Conservation (phyloP, 2,113 vertebrate species). For the Dasyornis broadbenti region DNA sequence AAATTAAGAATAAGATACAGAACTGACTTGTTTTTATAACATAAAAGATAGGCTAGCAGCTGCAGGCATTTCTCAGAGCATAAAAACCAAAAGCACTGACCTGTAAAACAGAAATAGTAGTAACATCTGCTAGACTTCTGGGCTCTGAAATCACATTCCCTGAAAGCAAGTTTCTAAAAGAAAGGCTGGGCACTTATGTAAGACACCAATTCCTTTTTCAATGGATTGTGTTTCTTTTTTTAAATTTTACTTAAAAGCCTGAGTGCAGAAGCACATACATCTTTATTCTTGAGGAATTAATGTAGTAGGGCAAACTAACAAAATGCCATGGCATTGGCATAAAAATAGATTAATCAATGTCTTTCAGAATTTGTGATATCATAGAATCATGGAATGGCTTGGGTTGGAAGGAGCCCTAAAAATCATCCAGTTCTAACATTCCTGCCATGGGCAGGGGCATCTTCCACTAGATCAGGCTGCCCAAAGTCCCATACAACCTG, state of each 20-base stretch:
- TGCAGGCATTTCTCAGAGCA: not conserved
- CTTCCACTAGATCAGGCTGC: not conserved
- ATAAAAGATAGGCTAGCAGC: not conserved
- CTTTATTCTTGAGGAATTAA: not conserved
- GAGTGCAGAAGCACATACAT: not conserved
- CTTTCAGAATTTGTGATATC: not conserved
- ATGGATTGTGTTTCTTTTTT: not conserved
- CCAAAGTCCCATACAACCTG: not conserved
- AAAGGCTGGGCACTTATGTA: not conserved
- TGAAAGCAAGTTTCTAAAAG: slow-evolving; percentile 17
- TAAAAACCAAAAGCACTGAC: slow-evolving; percentile 20
- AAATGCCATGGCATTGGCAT: not conserved
- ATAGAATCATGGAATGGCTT: not conserved
- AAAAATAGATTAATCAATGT: not conserved
- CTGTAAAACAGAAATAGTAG: slow-evolving; percentile 31
- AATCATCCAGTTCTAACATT: not conserved
- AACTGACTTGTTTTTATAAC: not conserved
- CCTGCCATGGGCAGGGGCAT: not conserved
- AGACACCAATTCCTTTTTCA: slow-evolving; percentile 2
- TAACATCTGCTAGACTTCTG: slow-evolving; percentile 40
- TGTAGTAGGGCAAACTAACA: not conserved
- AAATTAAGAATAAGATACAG: not conserved
- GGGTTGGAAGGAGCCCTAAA: not conserved
- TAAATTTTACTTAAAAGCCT: not conserved
- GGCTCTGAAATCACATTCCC: slow-evolving; percentile 29